A percentile compares a stretch with the other conserved stretches of the same genome.
These are phyloP conservation scores for Tarsius wallacei DNA, from an alignment of 2,797 vertebrate species.

Conservation along the genomic window DNA sequence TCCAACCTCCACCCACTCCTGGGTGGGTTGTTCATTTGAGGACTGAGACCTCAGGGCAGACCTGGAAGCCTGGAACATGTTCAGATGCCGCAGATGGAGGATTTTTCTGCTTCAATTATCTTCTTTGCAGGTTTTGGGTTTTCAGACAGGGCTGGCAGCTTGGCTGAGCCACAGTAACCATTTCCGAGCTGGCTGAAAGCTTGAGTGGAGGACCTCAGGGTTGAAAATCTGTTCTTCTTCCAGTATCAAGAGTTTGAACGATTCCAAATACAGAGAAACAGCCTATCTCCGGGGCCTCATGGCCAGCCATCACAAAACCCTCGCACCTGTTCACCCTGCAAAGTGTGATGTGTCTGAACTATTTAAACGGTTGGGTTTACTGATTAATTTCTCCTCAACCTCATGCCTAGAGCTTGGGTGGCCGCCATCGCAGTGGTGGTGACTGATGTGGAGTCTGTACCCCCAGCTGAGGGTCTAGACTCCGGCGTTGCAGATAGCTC, in stretches of 20 bases:
- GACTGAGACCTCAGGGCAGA: conserved; percentile 46
- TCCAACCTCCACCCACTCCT: background rate
- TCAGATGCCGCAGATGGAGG: conserved; percentile 82
- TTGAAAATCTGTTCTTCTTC: conserved; percentile 74
- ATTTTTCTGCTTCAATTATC: conserved; percentile 84
- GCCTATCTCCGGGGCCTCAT: background rate
- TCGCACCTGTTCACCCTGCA: conserved; percentile 43
- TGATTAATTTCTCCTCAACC: conserved; percentile 57
- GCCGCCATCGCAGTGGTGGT: background rate
- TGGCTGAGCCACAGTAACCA: conserved; percentile 70
- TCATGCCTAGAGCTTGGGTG: background rate
- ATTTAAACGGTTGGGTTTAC: conserved; percentile 36
- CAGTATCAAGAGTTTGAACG: conserved; percentile 17
- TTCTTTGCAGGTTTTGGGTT: conserved; percentile 73
- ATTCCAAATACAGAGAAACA: conserved; percentile 41
- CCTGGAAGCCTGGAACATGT: conserved; percentile 64
- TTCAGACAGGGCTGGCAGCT: conserved; percentile 80
- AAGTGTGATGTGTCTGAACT: background rate
- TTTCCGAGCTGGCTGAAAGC: conserved; percentile 75
- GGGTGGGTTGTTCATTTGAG: background rate
- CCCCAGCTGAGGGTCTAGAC: no score
- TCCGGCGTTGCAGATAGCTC: background rate
- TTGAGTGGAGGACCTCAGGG: conserved; percentile 69
- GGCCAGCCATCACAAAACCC: background rate
- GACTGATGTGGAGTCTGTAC: background rate